Conservation (phyloP, 2,113 vertebrate genomes). For the Boleophthalmus pectinirostris region DNA sequence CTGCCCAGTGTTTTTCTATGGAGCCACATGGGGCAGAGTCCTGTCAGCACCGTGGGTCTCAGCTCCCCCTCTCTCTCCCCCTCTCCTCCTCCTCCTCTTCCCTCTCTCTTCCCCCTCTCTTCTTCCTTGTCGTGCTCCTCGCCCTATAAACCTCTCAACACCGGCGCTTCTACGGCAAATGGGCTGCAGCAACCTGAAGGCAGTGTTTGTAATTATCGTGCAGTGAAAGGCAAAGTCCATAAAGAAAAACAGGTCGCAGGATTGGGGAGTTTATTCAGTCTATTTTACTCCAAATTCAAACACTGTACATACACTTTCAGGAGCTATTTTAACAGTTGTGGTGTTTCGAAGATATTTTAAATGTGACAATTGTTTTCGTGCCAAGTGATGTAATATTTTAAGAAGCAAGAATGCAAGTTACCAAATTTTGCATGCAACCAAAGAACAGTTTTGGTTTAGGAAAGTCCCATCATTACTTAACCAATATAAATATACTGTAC, state of each 20-base stretch:
- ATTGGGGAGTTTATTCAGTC: conserved; percentile 19
- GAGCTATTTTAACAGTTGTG: background rate
- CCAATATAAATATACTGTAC: background rate
- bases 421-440: conserved; percentile 3
- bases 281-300: conserved; percentile 22
- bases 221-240: conserved; percentile 56
- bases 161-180: conserved; percentile 60
- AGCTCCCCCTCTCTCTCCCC: conserved; percentile 52
- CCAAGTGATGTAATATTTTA: conserved; percentile 6
- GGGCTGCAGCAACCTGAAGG: conserved; percentile 60
- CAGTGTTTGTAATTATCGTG: conserved; percentile 71
- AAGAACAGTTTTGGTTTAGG: background rate
- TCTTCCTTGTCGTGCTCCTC: conserved; percentile 62
- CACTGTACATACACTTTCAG: background rate
- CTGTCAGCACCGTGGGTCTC: conserved; percentile 66
- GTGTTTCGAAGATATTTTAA: background rate
- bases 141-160: conserved; percentile 77
- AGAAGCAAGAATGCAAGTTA: conserved; percentile 1
- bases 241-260: conserved; percentile 57
- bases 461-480: background rate
- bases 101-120: conserved; percentile 54
- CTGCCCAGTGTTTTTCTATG: conserved; percentile 63
- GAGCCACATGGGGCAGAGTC: conserved; percentile 61
- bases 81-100: conserved; percentile 57
- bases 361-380: background rate